Evolutionary conservation across 2,113 vertebrate species (phyloP).

Genomic region (Cochlearius cochlearius): DNA sequence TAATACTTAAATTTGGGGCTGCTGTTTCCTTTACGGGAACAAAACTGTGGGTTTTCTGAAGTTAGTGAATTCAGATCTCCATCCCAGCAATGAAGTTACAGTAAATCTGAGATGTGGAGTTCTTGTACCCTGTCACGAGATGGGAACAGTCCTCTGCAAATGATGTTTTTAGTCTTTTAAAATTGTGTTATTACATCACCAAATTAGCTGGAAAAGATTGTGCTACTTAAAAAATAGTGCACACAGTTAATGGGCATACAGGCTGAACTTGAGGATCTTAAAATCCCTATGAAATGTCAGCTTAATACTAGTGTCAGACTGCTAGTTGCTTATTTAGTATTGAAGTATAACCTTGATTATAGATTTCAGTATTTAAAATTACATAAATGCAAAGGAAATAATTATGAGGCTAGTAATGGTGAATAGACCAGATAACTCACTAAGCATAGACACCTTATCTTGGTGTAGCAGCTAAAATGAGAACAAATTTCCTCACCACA

Average conservation of each 20-base stretch:
- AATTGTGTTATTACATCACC: not conserved
- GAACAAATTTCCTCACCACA: not conserved
- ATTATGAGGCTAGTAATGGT: not conserved
- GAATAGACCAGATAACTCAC: not conserved
- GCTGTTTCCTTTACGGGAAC: not conserved
- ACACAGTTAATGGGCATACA: not conserved
- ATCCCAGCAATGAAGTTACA: not conserved
- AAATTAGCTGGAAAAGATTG: not conserved
- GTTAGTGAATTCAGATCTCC: not conserved
- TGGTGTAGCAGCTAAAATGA: not conserved
- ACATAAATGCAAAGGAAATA: not conserved
- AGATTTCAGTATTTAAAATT: slow-evolving; percentile 7
- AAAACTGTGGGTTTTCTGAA: not conserved
- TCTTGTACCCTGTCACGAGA: not conserved
- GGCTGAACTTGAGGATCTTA: slow-evolving; percentile 11
- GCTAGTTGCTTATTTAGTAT: slow-evolving; percentile 33
- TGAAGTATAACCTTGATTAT: slow-evolving; percentile 1
- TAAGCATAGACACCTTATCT: not conserved
- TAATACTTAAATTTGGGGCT: not conserved
- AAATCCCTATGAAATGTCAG: slow-evolving; percentile 19
- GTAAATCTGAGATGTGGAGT: not conserved
- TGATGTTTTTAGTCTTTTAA: not conserved
- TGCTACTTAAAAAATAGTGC: not conserved
- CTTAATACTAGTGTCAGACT: not conserved
- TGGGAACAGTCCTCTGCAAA: not conserved